Evolutionary conservation across 2,888 invertebrate genomes (phyloP), one percentile per base, ranked within the genome.

Genomic region (Eupithecia centaureata): DNA sequence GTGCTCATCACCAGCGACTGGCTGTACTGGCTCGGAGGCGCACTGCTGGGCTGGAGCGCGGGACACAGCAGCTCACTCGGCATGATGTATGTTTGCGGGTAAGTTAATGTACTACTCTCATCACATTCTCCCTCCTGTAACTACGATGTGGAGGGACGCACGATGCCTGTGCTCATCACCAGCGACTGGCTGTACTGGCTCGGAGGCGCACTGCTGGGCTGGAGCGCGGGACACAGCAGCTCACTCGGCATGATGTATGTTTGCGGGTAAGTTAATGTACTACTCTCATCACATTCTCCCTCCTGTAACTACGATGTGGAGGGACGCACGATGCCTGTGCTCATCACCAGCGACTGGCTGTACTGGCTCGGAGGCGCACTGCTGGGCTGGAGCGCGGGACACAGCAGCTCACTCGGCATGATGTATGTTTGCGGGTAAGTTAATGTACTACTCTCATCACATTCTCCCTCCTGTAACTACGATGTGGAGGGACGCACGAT

Each of bases 191-290:
- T 93, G 8, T 99, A 97, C 88, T 97, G 98, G 95, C 78, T 91
- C 7, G 94, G 96, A 18, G 96, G 95, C 0, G 92, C 96, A 0
- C 80, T 97, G 1, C 94, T 99, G 94, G 98, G 98, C 8, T 94
- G 98, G 80, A 96, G 96, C 63, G 97, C 97, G 51, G 99, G 99
- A 0, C 99, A 99, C 85, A 96, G 96, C 78, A 98, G 98, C 86
- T 98, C 98, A 25, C 89, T 98, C 27, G 96, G 95, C 60, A 98
- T 98, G 98, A 98, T 98, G 97, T 98, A 97, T 90, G 96, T 97
- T 63, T 96, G 97, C 56, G 95, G 96, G 98, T n/a, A n/a, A n/a
- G n/a, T n/a, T n/a, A n/a, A n/a, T n/a, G n/a, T n/a, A n/a, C n/a
- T n/a, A n/a, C n/a, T n/a, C n/a, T 98, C 87, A 96, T 99, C 75